phyloP scores from a whole-genome alignment of 2,888 invertebrate species.

The Merodon equestris region DNA sequence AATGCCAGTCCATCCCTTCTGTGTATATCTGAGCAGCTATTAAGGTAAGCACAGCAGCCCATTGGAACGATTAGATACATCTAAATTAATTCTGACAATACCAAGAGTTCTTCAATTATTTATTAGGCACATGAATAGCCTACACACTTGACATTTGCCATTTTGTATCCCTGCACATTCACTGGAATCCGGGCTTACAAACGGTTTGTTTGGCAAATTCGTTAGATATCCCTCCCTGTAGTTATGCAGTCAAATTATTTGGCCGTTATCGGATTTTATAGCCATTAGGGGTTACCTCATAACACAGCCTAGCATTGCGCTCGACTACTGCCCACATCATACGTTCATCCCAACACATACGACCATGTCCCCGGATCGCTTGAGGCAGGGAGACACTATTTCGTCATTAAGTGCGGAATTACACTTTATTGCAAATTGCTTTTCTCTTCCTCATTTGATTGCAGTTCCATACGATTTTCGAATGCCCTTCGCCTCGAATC shows the following conservation, averaged over 20 bases:
- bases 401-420: constrained; percentile 70
- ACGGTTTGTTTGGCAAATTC: constrained; percentile 46
- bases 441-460: constrained; percentile 70
- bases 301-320: constrained; percentile 65
- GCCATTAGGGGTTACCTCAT: constrained; percentile 70
- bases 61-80: constrained; percentile 59
- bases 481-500: constrained; percentile 51
- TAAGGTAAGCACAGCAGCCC: constrained; percentile 54
- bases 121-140: constrained; percentile 41
- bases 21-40: constrained; percentile 14
- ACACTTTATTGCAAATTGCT: constrained; percentile 73
- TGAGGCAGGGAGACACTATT: constrained; percentile 66
- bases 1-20: constrained; percentile 14
- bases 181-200: constrained; percentile 16
- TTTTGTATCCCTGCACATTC: constrained; percentile 13
- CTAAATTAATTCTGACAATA: constrained; percentile 57
- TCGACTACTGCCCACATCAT: constrained; percentile 1
- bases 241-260: constrained; percentile 70
- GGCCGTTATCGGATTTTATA: constrained; percentile 73
- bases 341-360: constrained; percentile 33
- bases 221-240: constrained; percentile 44
- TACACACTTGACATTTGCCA: constrained; percentile 35
- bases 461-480: constrained; percentile 64
- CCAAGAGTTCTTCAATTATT: constrained; percentile 48
- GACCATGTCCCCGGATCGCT: constrained; percentile 20